These are phyloP conservation scores for Cephalopachus bancanus DNA, from an alignment of 2,797 vertebrate genomes.

Conservation along the genomic window DNA sequence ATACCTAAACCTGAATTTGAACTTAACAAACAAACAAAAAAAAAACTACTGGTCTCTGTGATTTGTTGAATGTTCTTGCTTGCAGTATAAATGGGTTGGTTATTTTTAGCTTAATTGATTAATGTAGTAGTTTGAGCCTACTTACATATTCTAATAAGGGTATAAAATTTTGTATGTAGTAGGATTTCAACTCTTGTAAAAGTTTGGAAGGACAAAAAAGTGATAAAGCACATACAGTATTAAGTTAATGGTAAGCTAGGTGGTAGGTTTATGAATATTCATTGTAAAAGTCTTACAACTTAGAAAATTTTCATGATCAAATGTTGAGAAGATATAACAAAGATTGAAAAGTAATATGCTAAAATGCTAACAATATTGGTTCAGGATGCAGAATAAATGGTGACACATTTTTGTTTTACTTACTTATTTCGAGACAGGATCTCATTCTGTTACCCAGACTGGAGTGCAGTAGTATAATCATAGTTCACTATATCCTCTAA, in stretches of 20 bases:
- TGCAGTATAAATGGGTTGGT: constrained; percentile 4
- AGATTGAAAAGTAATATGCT: constrained; percentile 5
- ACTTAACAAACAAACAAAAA: background rate
- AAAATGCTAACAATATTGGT: constrained; percentile 46
- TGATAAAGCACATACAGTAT: constrained; percentile 8
- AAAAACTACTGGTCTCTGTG: background rate
- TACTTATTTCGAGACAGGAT: background rate
- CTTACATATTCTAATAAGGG: background rate
- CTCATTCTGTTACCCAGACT: background rate
- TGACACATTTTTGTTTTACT: constrained; percentile 41
- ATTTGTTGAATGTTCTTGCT: background rate
- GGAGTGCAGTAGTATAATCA: background rate
- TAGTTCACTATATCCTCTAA: background rate
- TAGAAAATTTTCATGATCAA: constrained; percentile 20
- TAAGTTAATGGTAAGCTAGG: constrained; percentile 30
- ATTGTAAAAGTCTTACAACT: constrained; percentile 2
- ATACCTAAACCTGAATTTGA: constrained; percentile 43
- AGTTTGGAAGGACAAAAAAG: background rate
- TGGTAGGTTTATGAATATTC: background rate
- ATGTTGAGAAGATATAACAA: constrained; percentile 34
- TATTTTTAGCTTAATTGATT: constrained; percentile 28
- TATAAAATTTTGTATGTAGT: background rate
- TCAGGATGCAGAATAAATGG: background rate
- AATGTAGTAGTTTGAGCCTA: background rate
- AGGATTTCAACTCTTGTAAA: constrained; percentile 19